phyloP scores from a whole-genome alignment of 2,888 invertebrate species.

The Agonopterix arenella region DNA sequence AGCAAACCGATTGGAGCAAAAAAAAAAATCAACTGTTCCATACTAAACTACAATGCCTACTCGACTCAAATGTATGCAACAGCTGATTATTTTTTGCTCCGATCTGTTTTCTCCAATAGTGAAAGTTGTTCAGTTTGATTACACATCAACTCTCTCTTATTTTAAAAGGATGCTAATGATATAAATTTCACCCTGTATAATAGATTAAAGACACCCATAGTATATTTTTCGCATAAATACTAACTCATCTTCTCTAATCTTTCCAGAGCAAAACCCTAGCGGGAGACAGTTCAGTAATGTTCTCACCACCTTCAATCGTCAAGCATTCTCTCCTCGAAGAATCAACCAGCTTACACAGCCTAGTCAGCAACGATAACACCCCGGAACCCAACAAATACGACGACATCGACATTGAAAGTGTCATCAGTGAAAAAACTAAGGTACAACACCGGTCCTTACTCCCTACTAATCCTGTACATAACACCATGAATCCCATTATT shows the following conservation, averaged over 20 bases:
- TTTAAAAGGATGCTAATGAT: too few relatives aligned
- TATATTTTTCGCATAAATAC: neutral
- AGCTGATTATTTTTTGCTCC: too few relatives aligned
- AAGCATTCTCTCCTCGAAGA: conserved; percentile 86
- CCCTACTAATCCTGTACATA: conserved; percentile 65
- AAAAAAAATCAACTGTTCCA: too few relatives aligned
- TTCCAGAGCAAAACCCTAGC: conserved; percentile 91
- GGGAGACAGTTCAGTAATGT: conserved; percentile 85
- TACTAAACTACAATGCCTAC: too few relatives aligned
- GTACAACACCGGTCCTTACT: conserved; percentile 72
- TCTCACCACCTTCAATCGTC: conserved; percentile 92
- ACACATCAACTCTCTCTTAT: too few relatives aligned
- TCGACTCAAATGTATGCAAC: too few relatives aligned
- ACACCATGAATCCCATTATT: conserved; percentile 28
- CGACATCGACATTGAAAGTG: conserved; percentile 54
- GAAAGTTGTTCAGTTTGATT: too few relatives aligned
- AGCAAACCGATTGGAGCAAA: too few relatives aligned
- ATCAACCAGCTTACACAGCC: conserved; percentile 78
- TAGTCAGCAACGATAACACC: conserved; percentile 59
- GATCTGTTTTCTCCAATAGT: too few relatives aligned
- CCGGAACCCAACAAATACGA: conserved; percentile 53
- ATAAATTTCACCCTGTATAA: too few relatives aligned
- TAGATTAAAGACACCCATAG: too few relatives aligned
- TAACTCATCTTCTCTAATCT: conserved; percentile 17
- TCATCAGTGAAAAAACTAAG: conserved; percentile 63